Evolutionary conservation across 2,888 invertebrate species (phyloP), one percentile per base, ranked within the genome.

Genomic region (Drosophila meridionalis): DNA sequence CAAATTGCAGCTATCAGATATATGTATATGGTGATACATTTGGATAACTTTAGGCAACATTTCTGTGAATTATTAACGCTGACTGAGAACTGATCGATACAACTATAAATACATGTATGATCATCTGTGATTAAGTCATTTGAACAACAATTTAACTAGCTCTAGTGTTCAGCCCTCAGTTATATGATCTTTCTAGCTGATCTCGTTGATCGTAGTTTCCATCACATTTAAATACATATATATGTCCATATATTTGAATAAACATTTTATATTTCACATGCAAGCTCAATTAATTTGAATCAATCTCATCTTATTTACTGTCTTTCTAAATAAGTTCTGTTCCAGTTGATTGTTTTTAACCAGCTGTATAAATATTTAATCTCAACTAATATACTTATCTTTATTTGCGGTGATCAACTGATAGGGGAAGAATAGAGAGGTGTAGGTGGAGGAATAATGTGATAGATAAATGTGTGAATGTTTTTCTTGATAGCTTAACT

Each of bases 1-100:
- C 42, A 42, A 56, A 32, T 56, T 56, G n/a, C 56, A 7, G 48
- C 48, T 6, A 48, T 14, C 30, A 30, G 14, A 48, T 48, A 6
- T 4, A 20, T n/a, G 8, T n/a, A 12, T 20, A 11, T 34, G 48
- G 1, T 12, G 36, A 53, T 53, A 36, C 6, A 8, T 53, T 38
- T 26, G 7, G 52, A 9, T n/a, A 50, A 32, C 50, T 32, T 26
- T 1, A n/a, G 42, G 3, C 26, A 8, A n/a, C 12, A 12, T 28
- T 47, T 47, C 12, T 3, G 30, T 50, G n/a, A 20, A 32, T 34
- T 34, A 34, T 52, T 52, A 52, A 11, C 20, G 6, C 34, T 34
- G 11, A 12, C 3, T 48, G 5, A 43, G 9, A 12, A 34, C 48
- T n/a, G 32, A n/a, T 32, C 32, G n/a, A n/a, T 48, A 28, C 47